Base-by-base conservation (phyloP, 2,888 invertebrate genomes). In the Drosophila dives region DNA sequence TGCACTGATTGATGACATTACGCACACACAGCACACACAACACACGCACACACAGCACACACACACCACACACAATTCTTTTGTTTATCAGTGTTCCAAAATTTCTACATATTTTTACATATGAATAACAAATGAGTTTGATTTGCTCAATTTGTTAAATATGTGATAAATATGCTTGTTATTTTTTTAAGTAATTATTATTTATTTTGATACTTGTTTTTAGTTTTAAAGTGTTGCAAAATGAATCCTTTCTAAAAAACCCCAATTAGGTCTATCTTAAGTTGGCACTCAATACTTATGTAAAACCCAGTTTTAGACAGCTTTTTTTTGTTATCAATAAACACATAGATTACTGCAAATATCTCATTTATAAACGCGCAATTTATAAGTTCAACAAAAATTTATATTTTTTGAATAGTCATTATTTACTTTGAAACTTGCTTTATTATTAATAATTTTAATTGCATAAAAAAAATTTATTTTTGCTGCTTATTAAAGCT, bases 1-100 rank as follows among this genome's bases (percentile, higher is more conserved):
- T 76, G 73, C 86, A 86, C 90, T 90, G 90, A 86, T 86, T 90
- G 83, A 86, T 86, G 86, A 88, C 68, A 85, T 82, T 80, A 66
- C 64, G 59, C 75, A 42, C 40, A 49, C 61, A 42, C 33, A 33
- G 56, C 38, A 51, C 61, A 48, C 36, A 29, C 3, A 3, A 36
- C 15, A 3, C 36, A 36, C 36, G 6, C 15, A 17, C 36, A 40
- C 10, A 40, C 11, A n/a, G 0, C 1, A 10, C 11, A n/a, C n/a
- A n/a, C 26, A 5, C 10, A 2, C 49, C 45, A 56, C 42, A 42
- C 63, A 51, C 42, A 48, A 20, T 29, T 60, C 53, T 17, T 61
- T 20, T 15, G 20, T 33, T 32, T 17, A 29, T n/a, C 38, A 26
- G n/a, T 8, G 29, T 8, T 7, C 4, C 23, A 10, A 10, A 40